Conservation (phyloP, 2,888 invertebrate species). For the Caenorhabditis uteleia region DNA sequence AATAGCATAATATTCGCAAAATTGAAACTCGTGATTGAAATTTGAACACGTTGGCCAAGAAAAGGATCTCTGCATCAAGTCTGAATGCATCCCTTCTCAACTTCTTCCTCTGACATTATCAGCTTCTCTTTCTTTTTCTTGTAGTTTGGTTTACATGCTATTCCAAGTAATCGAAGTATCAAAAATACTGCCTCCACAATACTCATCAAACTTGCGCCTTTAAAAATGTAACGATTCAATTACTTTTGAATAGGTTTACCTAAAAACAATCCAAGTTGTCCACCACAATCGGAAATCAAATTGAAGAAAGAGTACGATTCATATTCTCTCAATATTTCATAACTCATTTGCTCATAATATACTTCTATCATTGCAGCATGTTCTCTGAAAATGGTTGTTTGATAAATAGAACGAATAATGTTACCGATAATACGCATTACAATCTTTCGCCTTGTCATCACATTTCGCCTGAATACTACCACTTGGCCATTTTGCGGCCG, state of each 20-base stretch:
- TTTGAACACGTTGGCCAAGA: too few species aligned
- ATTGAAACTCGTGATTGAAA: too few species aligned
- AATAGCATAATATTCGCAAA: too few species aligned
- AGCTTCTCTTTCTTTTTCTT: slow-evolving; percentile 22
- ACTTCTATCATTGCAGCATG: slow-evolving; percentile 68
- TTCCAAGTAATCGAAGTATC: slow-evolving; percentile 45
- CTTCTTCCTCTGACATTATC: slow-evolving; percentile 17
- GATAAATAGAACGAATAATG: neutral
- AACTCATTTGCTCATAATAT: slow-evolving; percentile 69
- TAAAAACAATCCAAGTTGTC: slow-evolving; percentile 67
- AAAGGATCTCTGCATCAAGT: too few species aligned
- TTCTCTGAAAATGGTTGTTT: slow-evolving; percentile 54
- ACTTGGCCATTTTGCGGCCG: slow-evolving; percentile 62
- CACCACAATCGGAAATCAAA: slow-evolving; percentile 65
- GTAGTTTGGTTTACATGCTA: slow-evolving; percentile 22
- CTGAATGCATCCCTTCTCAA: too few species aligned
- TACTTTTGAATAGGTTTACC: slow-evolving; percentile 28
- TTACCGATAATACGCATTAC: slow-evolving; percentile 50
- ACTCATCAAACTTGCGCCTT: slow-evolving; percentile 58
- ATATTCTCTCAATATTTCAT: slow-evolving; percentile 62
- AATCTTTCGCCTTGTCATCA: slow-evolving; percentile 40
- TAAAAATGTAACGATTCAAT: neutral
- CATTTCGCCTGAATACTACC: slow-evolving; percentile 54
- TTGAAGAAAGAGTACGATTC: slow-evolving; percentile 66
- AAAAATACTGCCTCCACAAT: slow-evolving; percentile 53